These are phyloP conservation scores for Poecilia wingei DNA, from an alignment of 2,797 vertebrate species.

Conservation along the genomic window DNA sequence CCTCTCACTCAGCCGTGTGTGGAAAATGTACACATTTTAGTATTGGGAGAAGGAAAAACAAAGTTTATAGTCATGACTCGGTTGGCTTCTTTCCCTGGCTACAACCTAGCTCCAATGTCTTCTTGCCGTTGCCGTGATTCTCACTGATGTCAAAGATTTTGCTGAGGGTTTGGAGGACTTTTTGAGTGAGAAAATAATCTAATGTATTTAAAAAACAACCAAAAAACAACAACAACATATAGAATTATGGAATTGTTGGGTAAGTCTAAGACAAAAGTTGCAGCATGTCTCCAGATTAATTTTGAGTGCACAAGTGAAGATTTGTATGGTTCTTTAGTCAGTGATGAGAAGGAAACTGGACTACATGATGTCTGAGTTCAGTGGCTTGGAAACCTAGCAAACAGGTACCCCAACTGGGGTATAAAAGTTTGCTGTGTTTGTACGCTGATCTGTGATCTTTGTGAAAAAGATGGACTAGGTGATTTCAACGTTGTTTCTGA, in stretches of 20 bases:
- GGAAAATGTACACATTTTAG: not conserved
- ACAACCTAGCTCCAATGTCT: not conserved
- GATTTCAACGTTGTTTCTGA: not conserved
- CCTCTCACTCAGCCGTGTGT: not conserved
- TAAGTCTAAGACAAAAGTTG: not conserved
- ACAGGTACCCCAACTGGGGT: not conserved
- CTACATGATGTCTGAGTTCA: not conserved
- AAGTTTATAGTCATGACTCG: not conserved
- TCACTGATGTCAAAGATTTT: not conserved
- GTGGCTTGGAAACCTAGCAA: not conserved
- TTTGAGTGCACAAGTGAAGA: not conserved
- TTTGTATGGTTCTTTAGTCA: not conserved
- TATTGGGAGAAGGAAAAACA: not conserved
- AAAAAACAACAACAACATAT: not conserved
- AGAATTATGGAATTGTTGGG: not conserved
- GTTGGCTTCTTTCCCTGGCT: not conserved
- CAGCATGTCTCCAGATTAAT: not conserved
- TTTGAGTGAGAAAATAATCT: not conserved
- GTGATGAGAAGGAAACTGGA: not conserved
- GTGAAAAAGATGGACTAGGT: not conserved
- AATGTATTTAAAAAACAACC: not conserved
- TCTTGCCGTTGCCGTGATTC: not conserved
- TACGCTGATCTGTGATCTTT: not conserved
- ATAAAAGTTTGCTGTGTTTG: not conserved
- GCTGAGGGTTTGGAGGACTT: not conserved